These are phyloP conservation scores for Leptobrachium ailaonicum DNA, from an alignment of 2,113 vertebrate species.

Conservation along the genomic window DNA sequence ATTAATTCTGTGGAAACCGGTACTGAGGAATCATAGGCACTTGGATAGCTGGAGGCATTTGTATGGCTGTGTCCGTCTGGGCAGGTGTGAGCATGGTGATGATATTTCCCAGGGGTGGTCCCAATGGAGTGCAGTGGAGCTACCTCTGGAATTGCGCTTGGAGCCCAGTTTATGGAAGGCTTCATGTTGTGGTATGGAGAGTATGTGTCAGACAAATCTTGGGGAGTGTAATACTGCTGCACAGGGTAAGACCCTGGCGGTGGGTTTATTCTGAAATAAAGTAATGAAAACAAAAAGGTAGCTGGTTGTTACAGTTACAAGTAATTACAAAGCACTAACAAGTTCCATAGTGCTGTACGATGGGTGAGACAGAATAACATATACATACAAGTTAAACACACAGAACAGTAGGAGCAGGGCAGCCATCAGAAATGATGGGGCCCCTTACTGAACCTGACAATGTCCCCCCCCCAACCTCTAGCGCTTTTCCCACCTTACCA, in stretches of 20 bases:
- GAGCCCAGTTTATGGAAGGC: neutral
- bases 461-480: too few relatives aligned
- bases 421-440: too few relatives aligned
- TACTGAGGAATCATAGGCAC: neutral
- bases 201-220: constrained; percentile 34
- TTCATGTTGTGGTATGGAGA: constrained; percentile 31
- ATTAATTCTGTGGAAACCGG: constrained; percentile 5
- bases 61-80: constrained; percentile 1
- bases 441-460: too few relatives aligned
- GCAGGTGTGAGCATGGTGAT: neutral
- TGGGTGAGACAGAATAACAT: too few relatives aligned
- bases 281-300: neutral
- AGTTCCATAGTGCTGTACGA: too few relatives aligned
- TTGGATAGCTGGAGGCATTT: neutral
- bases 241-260: constrained; percentile 68
- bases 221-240: constrained; percentile 59
- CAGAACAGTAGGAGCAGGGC: too few relatives aligned
- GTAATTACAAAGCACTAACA: too few relatives aligned
- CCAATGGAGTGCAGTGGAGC: constrained; percentile 38
- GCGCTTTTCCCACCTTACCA: too few relatives aligned
- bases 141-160: neutral
- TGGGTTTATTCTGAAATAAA: constrained; percentile 61
- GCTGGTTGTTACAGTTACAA: too few relatives aligned
- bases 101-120: constrained; percentile 20
- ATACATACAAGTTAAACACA: too few relatives aligned